Conservation (phyloP, 2,888 invertebrate species). For the Unio pictorum region DNA sequence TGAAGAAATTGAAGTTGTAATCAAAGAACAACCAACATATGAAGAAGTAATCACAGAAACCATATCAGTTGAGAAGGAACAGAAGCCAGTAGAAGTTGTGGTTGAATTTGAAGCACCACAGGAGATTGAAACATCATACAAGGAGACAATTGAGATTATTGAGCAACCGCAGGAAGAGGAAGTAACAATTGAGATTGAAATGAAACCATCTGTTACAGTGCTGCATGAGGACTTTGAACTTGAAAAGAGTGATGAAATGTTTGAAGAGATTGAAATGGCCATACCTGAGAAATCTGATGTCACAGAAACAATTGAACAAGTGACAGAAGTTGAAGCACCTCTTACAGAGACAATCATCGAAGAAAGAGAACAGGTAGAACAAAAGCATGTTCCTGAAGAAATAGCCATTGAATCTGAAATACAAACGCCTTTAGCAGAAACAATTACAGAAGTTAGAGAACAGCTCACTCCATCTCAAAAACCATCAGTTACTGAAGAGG, state of each 20-base stretch:
- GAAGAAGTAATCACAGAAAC: slow-evolving; percentile 15
- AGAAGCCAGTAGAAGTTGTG: slow-evolving; percentile 1
- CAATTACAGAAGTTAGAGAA: no score
- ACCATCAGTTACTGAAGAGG: background rate
- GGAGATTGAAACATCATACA: slow-evolving; percentile 1
- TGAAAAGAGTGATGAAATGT: no score
- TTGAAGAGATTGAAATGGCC: no score
- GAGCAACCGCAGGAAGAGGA: slow-evolving; percentile 1
- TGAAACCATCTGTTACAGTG: background rate
- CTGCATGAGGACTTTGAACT: no score
- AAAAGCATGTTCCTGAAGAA: no score
- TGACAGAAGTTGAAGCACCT: background rate
- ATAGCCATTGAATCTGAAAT: no score
- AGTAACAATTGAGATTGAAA: background rate
- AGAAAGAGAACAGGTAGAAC: no score
- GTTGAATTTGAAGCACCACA: background rate
- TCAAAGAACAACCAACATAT: slow-evolving; percentile 2
- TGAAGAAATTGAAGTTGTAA: background rate
- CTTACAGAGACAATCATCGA: no score
- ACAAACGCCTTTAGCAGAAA: no score
- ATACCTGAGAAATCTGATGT: background rate
- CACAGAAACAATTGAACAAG: slow-evolving; percentile 8
- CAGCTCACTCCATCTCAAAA: no score
- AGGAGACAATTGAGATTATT: slow-evolving; percentile 2
- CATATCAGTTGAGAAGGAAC: background rate